Conservation (phyloP, 1,140 invertebrate genomes). For the Sycophaga agraensis region DNA sequence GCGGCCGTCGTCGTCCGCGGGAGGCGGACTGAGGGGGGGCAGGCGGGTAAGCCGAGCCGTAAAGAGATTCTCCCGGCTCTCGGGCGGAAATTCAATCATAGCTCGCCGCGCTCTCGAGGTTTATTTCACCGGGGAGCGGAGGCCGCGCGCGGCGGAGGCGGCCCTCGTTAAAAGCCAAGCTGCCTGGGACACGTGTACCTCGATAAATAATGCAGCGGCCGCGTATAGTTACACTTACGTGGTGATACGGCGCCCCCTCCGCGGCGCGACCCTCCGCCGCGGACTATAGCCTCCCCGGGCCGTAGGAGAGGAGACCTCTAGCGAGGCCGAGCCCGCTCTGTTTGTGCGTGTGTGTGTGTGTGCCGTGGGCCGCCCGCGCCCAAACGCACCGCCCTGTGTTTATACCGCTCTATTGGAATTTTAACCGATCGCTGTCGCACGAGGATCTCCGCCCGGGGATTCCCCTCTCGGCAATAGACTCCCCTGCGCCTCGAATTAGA, state of each 20-base stretch:
- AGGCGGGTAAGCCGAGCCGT: neutral
- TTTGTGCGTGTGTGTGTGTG: neutral
- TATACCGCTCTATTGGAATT: too few relatives aligned
- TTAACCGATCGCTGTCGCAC: too few relatives aligned
- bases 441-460: too few relatives aligned
- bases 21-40: too few relatives aligned
- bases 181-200: constrained; percentile 51
- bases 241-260: constrained; percentile 37
- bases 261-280: constrained; percentile 32
- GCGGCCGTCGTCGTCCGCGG: too few relatives aligned
- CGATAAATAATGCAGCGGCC: constrained; percentile 53
- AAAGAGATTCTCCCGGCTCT: neutral
- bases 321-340: neutral
- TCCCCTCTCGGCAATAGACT: too few relatives aligned
- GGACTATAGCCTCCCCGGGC: too few relatives aligned
- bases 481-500: too few relatives aligned
- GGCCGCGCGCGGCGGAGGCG: neutral
- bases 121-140: neutral
- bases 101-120: neutral
- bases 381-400: too few relatives aligned
- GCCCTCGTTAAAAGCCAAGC: constrained; percentile 5
- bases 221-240: constrained; percentile 42
- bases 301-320: too few relatives aligned
- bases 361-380: too few relatives aligned
- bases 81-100: constrained; percentile 18